Conservation (phyloP, 2,113 vertebrate species). For the Galbula dea region DNA sequence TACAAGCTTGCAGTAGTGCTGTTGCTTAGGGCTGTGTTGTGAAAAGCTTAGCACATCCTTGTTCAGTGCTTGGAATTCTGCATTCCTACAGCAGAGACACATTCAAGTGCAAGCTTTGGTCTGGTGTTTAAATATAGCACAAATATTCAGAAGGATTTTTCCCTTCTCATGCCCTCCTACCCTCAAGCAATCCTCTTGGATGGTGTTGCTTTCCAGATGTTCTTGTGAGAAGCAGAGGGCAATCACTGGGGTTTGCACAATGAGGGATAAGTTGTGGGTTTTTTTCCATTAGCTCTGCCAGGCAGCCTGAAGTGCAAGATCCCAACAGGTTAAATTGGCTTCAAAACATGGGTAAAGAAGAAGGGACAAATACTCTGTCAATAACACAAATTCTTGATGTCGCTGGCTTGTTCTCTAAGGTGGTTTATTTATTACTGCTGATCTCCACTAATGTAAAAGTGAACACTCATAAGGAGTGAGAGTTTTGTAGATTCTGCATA, state of each 20-base stretch:
- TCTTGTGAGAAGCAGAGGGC: neutral
- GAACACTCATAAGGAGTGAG: neutral
- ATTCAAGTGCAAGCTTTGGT: slow-evolving; percentile 17
- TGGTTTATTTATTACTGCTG: neutral
- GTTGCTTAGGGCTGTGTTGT: slow-evolving; percentile 10
- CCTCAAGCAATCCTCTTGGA: neutral
- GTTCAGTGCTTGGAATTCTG: neutral
- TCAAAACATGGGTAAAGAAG: neutral
- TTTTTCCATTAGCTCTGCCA: neutral
- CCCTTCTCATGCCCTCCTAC: slow-evolving; percentile 62
- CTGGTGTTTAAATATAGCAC: slow-evolving; percentile 59
- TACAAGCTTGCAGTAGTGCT: neutral
- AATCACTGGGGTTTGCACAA: neutral
- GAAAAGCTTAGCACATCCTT: slow-evolving; percentile 37
- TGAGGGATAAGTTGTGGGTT: neutral
- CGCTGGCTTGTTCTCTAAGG: rapidly evolving
- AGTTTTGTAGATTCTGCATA: neutral
- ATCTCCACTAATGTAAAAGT: neutral
- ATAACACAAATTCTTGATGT: neutral
- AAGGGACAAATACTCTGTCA: neutral
- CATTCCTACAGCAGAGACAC: slow-evolving; percentile 16
- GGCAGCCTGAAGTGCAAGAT: neutral
- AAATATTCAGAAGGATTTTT: slow-evolving; percentile 38
- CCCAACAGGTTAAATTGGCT: neutral
- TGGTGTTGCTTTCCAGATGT: slow-evolving; percentile 48